These are phyloP conservation scores for Zhengitettix transpicula DNA, from an alignment of 2,888 invertebrate species.

Conservation along the genomic window DNA sequence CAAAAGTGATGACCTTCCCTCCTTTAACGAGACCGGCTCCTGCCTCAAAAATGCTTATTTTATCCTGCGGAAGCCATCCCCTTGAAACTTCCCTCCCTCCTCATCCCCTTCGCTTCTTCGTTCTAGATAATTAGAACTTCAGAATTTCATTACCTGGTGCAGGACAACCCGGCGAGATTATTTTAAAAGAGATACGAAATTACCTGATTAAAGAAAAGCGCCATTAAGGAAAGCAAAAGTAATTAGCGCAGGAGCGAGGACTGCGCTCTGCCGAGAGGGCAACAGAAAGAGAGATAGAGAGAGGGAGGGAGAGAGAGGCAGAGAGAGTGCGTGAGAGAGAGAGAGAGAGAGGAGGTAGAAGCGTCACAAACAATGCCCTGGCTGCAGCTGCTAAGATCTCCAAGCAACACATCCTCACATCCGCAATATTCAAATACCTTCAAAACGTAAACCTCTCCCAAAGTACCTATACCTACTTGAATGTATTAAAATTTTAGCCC, in stretches of 20 bases:
- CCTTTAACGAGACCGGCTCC: neutral
- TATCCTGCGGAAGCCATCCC: neutral
- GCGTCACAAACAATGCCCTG: neutral
- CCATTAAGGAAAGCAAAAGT: conserved; percentile 31
- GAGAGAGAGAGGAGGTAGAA: neutral
- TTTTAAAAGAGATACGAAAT: conserved; percentile 31
- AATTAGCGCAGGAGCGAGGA: conserved; percentile 25
- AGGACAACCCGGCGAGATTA: conserved; percentile 23
- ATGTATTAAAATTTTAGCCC: too few relatives aligned
- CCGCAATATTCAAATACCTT: too few relatives aligned
- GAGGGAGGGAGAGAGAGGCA: neutral
- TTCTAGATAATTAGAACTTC: conserved; percentile 19
- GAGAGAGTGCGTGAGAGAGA: neutral
- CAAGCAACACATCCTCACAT: too few relatives aligned
- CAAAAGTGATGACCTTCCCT: neutral
- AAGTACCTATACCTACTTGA: too few relatives aligned
- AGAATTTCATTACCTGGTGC: conserved; percentile 28
- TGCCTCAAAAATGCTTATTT: neutral
- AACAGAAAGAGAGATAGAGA: neutral
- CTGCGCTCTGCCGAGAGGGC: conserved; percentile 1
- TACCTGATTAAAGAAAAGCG: conserved; percentile 31
- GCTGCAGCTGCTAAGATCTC: too few relatives aligned
- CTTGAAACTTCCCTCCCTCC: neutral
- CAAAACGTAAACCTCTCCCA: too few relatives aligned
- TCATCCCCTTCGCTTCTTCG: neutral